Base-by-base conservation (phyloP, 2,113 vertebrate species). In the Chrysemys picta region DNA sequence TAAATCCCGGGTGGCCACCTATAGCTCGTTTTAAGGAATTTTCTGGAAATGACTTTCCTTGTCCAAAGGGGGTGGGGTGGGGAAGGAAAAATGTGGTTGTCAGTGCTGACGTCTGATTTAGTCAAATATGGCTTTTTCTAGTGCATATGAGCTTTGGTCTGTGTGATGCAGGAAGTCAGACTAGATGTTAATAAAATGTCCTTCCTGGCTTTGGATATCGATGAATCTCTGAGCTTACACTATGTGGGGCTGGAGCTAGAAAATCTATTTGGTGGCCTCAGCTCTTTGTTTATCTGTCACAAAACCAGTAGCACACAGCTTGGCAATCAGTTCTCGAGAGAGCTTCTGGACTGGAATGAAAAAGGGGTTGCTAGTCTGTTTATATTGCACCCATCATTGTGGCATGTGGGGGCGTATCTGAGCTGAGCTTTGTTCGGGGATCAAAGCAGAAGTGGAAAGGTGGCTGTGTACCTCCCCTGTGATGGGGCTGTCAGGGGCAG, bases 351-450 rank as follows among this genome's bases (percentile, higher is more conserved):
- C 25, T 47, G 54, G 11, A 21, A 7, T 84, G 65, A 52, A 14
- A 2, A 65, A 6, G 45, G 10, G 3, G 8, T 3, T 16, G 31
- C 7, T 0, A 1, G 27, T 2, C 13, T 7, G 1, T 19, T 22
- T 31, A 10, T 31, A n/a, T 38, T n/a, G 10, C 10, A 24, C 42
- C 38, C 22, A 42, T 45, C 42, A 3, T 5, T 42, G 42, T 27
- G 22, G 42, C 27, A 29, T 45, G 11, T 27, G 42, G 45, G 42
- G 42, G 13, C 3, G 42, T 78, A 16, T 27, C 12, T 7, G 42
- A 47, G 24, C 24, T 45, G 6, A 27, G 24, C 42, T 27, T 76
- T 25, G 11, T 45, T 25, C 42, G 27, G 75, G 75, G 42, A 45
- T 27, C 75, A 76, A 45, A 21, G 75, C 42, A 27, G 22, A 76